Conservation (phyloP, 2,888 invertebrate species). For the Netelia melanura region DNA sequence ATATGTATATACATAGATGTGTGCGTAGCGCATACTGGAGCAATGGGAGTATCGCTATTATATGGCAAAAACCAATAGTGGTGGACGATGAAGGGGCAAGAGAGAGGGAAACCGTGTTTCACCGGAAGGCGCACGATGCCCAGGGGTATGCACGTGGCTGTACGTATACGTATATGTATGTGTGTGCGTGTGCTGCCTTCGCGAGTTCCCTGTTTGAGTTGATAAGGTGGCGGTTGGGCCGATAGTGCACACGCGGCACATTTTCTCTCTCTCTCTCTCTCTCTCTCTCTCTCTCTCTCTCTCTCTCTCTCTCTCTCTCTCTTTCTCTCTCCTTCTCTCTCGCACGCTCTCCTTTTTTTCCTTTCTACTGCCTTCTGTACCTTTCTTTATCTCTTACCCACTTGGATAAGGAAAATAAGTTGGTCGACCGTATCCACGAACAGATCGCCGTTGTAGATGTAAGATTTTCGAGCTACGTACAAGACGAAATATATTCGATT, state of each 20-base stretch:
- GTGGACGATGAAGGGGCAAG: conserved; percentile 25
- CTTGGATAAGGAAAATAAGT: conserved; percentile 17
- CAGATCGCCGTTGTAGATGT: too few species aligned
- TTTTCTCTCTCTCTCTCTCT: conserved; percentile 35
- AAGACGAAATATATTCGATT: background rate
- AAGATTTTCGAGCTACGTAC: too few species aligned
- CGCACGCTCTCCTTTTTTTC: background rate
- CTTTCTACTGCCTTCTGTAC: background rate
- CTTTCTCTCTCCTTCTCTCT: background rate
- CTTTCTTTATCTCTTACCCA: background rate
- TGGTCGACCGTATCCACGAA: background rate
- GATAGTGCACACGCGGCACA: conserved; percentile 75
- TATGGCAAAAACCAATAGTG: conserved; percentile 31
- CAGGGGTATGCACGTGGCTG: conserved; percentile 28
- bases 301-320: background rate
- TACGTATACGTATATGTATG: conserved; percentile 5
- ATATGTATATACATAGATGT: background rate
- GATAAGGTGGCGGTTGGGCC: conserved; percentile 72
- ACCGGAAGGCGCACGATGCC: conserved; percentile 66
- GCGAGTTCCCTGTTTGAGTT: conserved; percentile 68
- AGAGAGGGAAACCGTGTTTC: conserved; percentile 70
- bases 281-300: background rate
- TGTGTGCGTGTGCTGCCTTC: conserved; percentile 37
- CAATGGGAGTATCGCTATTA: background rate
- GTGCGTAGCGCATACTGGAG: background rate